Evolutionary conservation across 2,797 vertebrate species (phyloP).

Genomic region (Halcyon leucocephala): DNA sequence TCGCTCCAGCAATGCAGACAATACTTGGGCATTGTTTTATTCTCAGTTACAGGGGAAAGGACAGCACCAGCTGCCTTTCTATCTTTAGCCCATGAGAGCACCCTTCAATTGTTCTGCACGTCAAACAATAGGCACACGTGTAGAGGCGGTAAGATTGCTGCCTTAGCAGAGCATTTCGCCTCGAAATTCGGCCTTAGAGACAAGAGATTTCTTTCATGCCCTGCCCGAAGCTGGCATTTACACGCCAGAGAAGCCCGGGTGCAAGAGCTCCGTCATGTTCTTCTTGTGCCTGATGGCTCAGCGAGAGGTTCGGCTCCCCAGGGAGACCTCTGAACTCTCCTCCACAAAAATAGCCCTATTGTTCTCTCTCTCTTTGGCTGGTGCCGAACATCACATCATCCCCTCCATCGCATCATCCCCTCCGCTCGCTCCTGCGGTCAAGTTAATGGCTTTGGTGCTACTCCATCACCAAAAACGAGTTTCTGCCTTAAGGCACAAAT

Average conservation of each 20-base stretch:
- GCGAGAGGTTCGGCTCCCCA: not conserved
- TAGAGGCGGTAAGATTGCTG: not conserved
- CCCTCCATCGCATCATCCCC: not conserved
- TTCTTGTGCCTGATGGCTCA: not conserved
- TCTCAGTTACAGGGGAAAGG: slow-evolving; percentile 80
- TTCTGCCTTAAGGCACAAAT: not conserved
- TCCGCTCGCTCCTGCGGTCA: not conserved
- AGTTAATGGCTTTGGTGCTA: not conserved
- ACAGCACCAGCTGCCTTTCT: slow-evolving; percentile 92
- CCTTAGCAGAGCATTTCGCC: slow-evolving; percentile 8
- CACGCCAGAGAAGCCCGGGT: not conserved
- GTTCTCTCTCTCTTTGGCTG: not conserved
- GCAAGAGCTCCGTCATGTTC: not conserved
- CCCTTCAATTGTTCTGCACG: slow-evolving; percentile 87
- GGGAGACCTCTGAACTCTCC: not conserved
- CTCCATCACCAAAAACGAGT: fast-evolving
- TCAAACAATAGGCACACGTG: slow-evolving; percentile 83
- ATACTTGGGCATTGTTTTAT: slow-evolving; percentile 84
- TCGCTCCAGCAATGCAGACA: slow-evolving; percentile 85
- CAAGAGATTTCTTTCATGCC: slow-evolving; percentile 27
- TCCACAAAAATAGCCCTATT: not conserved
- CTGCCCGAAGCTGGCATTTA: slow-evolving; percentile 9
- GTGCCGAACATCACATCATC: not conserved
- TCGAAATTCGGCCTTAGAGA: not conserved
- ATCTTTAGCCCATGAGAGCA: slow-evolving; percentile 88